A percentile compares a stretch with the other conserved stretches of the same genome.
phyloP scores from a whole-genome alignment of 2,113 vertebrate genomes.

The Archocentrus centrarchus region DNA sequence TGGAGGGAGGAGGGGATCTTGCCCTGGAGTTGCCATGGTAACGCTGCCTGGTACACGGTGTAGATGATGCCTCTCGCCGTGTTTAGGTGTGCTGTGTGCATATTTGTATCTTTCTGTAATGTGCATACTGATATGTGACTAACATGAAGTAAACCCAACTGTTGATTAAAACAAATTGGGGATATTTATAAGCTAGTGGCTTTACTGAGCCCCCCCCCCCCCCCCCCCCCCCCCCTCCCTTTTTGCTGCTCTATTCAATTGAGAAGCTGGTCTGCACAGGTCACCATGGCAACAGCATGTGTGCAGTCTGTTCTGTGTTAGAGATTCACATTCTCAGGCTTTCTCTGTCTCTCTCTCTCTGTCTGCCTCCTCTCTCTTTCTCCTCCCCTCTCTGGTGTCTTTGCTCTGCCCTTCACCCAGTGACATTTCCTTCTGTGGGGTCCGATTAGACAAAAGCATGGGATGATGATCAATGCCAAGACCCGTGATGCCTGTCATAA shows the following conservation, averaged over 20 bases:
- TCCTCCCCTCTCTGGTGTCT: slow-evolving; percentile 28
- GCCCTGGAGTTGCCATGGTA: slow-evolving; percentile 71
- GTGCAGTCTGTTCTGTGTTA: slow-evolving; percentile 34
- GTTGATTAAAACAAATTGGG: slow-evolving; percentile 25
- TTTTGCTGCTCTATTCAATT: slow-evolving; percentile 43
- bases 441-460: slow-evolving; percentile 67
- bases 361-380: neutral
- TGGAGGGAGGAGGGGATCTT: slow-evolving; percentile 38
- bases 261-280: slow-evolving; percentile 55
- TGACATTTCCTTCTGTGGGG: slow-evolving; percentile 50
- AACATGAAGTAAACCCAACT: slow-evolving; percentile 1
- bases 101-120: neutral
- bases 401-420: slow-evolving; percentile 63
- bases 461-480: slow-evolving; percentile 58
- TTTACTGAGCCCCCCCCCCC: neutral
- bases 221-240: neutral
- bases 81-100: neutral
- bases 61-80: slow-evolving; percentile 17
- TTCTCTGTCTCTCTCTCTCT: neutral
- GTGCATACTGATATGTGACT: neutral
- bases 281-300: slow-evolving; percentile 77
- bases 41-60: slow-evolving; percentile 45
- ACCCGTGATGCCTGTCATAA: neutral
- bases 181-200: slow-evolving; percentile 5
- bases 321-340: slow-evolving; percentile 15